Evolutionary conservation across 2,888 invertebrate genomes (phyloP).

Genomic region (Ectemnius continuus): DNA sequence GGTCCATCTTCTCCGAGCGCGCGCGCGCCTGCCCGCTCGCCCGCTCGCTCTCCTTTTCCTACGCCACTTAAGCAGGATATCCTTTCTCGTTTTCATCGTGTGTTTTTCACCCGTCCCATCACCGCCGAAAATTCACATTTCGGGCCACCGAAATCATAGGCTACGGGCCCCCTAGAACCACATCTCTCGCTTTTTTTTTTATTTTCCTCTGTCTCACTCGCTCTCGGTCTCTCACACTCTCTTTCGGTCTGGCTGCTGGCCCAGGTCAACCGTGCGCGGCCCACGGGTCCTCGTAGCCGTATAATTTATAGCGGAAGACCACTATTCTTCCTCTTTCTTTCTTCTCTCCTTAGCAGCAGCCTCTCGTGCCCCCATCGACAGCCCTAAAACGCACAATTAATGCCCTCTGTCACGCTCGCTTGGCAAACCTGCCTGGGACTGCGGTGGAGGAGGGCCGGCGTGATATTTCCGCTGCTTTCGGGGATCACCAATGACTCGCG

Average conservation of each 20-base stretch:
- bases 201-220: too few species aligned
- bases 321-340: neutral
- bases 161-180: constrained; percentile 18
- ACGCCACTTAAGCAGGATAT: constrained; percentile 40
- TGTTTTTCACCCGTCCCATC: constrained; percentile 40
- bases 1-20: neutral
- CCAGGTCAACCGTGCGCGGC: constrained; percentile 45
- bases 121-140: constrained; percentile 49
- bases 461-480: too few species aligned
- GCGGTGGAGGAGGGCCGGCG: neutral
- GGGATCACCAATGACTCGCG: too few species aligned
- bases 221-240: too few species aligned
- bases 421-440: constrained; percentile 7
- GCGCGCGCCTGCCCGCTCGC: neutral
- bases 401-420: constrained; percentile 45
- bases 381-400: constrained; percentile 54
- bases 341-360: constrained; percentile 3
- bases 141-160: constrained; percentile 55
- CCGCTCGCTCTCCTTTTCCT: constrained; percentile 24
- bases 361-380: constrained; percentile 31
- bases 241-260: constrained; percentile 19
- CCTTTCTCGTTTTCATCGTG: constrained; percentile 38
- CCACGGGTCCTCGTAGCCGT: constrained; percentile 62
- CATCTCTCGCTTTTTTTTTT: too few species aligned
- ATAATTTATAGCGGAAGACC: constrained; percentile 69